A percentile compares a stretch with the other conserved stretches of the same genome.
Evolutionary conservation across 2,797 vertebrate species (phyloP).

Genomic region (Leucoraja ocellata): DNA sequence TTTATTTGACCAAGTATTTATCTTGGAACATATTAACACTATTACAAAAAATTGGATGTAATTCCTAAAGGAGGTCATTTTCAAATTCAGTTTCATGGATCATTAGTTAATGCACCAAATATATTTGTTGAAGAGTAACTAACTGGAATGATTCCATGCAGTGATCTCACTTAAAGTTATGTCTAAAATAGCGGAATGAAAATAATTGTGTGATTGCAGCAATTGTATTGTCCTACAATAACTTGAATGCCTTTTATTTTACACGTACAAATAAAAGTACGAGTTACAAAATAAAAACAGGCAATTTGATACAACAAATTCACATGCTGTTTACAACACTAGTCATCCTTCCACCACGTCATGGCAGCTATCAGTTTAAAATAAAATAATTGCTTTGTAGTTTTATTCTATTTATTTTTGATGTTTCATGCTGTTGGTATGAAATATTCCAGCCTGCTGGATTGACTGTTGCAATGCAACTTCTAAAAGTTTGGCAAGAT

Average conservation of each 20-base stretch:
- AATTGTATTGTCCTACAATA: neutral
- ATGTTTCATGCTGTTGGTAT: neutral
- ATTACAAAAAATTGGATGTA: neutral
- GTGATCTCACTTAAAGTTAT: neutral
- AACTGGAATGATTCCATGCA: neutral
- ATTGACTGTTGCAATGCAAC: neutral
- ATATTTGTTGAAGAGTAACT: neutral
- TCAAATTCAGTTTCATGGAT: neutral
- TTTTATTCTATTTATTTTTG: conserved; percentile 2
- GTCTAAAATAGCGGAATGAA: neutral
- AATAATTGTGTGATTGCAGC: neutral
- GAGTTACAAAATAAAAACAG: neutral
- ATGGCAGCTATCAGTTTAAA: neutral
- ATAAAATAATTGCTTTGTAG: neutral
- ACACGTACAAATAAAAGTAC: neutral
- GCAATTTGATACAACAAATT: neutral
- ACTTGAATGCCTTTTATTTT: neutral
- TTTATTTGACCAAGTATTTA: neutral
- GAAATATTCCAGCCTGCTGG: neutral
- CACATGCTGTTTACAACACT: neutral
- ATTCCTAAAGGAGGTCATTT: neutral
- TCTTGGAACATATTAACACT: neutral
- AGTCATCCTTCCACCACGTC: neutral
- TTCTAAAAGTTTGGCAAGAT: neutral
- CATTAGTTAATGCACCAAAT: neutral